Evolutionary conservation across 37 sponge, comb jelly and placozoan species (phyloP).

Genomic region (Halisarca cf. caerulea): DNA sequence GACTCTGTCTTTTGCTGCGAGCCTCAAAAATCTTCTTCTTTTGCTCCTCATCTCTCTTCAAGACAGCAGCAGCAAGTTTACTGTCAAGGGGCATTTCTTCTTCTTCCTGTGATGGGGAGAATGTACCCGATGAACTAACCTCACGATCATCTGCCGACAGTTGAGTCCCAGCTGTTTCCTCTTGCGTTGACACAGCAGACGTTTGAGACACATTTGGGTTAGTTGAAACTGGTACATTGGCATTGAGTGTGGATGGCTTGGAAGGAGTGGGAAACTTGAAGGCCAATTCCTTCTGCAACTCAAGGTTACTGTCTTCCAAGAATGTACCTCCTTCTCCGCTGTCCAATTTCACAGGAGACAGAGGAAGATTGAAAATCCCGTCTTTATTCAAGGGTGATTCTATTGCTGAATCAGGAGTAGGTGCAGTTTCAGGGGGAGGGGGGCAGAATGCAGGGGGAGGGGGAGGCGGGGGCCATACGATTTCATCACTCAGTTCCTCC

Average conservation of each 20-base stretch:
- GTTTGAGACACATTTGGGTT: background rate
- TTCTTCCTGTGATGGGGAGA: conserved; percentile 7
- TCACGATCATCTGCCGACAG: background rate
- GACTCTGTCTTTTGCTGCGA: background rate
- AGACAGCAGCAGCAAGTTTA: conserved; percentile 12
- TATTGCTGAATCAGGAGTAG: background rate
- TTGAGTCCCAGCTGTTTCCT: background rate
- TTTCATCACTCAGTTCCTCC: no score
- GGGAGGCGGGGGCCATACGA: background rate
- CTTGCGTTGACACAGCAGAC: background rate
- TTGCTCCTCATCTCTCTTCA: conserved; percentile 12
- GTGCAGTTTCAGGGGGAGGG: background rate
- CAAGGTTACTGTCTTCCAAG: conserved; percentile 5
- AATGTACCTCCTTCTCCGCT: background rate
- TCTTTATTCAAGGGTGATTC: background rate
- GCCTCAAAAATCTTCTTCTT: conserved; percentile 11
- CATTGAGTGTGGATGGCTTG: background rate
- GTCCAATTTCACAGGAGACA: background rate
- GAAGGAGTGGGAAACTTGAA: conserved; percentile 11
- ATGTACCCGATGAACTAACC: no score
- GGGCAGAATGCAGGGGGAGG: background rate
- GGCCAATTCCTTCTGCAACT: conserved; percentile 17
- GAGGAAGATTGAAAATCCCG: background rate
- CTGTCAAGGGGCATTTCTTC: background rate
- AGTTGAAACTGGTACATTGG: background rate